These are phyloP conservation scores for Brachionus rubens DNA, from an alignment of 1,140 invertebrate species.

Conservation along the genomic window DNA sequence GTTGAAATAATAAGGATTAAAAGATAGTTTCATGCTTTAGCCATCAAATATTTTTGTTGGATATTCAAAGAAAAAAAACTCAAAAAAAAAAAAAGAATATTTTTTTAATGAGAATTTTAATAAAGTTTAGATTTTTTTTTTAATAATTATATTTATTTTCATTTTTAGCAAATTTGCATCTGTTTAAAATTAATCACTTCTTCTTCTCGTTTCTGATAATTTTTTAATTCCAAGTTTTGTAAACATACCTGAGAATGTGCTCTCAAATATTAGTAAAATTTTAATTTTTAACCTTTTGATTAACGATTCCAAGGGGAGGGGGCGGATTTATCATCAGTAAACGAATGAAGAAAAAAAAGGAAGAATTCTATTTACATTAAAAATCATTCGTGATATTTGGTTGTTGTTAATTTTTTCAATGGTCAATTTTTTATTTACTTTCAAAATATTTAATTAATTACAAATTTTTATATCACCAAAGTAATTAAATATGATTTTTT, in stretches of 20 bases:
- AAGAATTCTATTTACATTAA: background rate
- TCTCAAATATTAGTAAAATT: background rate
- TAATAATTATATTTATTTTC: no score
- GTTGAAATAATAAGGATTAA: no score
- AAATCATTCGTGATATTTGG: slow-evolving; percentile 4
- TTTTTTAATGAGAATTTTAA: no score
- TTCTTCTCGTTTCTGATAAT: background rate
- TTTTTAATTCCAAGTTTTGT: background rate
- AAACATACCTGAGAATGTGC: slow-evolving; percentile 36
- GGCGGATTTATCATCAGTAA: background rate
- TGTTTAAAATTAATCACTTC: background rate
- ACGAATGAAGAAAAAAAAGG: background rate
- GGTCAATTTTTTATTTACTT: slow-evolving; percentile 13
- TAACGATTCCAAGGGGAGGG: background rate
- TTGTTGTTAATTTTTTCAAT: background rate
- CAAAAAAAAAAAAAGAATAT: no score
- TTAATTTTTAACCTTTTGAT: background rate
- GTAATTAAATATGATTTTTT: background rate
- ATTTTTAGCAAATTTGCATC: no score
- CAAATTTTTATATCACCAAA: slow-evolving; percentile 10
- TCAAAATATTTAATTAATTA: background rate
- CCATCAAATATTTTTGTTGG: no score
- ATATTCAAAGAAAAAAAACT: no score
- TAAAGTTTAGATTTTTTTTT: no score
- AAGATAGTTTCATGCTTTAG: no score